Conservation (phyloP, 2,113 vertebrate genomes). For the Furnarius figulus region DNA sequence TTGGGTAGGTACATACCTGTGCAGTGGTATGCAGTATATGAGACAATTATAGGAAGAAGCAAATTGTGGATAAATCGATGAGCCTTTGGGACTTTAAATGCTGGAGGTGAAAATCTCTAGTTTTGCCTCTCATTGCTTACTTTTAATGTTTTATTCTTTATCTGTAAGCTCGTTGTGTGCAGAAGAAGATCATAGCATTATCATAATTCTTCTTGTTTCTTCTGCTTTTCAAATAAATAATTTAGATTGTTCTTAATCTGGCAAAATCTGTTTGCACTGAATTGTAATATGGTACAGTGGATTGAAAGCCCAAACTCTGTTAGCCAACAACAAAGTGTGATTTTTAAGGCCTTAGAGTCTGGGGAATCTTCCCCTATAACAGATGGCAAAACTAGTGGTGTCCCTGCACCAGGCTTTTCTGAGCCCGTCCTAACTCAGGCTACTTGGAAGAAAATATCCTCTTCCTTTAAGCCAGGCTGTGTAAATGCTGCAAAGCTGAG, state of each 20-base stretch:
- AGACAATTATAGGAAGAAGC: background rate
- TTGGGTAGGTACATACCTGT: background rate
- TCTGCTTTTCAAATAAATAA: background rate
- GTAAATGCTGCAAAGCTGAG: background rate
- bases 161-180: background rate
- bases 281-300: fast-evolving
- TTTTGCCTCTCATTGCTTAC: background rate
- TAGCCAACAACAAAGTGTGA: background rate
- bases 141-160: background rate
- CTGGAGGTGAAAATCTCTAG: background rate
- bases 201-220: background rate
- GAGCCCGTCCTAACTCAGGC: background rate
- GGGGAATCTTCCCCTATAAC: background rate
- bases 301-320: background rate
- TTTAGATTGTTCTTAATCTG: background rate
- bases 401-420: background rate
- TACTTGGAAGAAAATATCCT: background rate
- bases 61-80: background rate
- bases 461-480: background rate
- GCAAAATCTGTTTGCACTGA: background rate
- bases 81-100: background rate
- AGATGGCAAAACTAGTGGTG: background rate
- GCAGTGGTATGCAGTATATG: background rate
- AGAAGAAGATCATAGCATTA: background rate
- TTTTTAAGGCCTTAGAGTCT: background rate